These are phyloP conservation scores for Gadopsis bispinosus DNA, from an alignment of 2,797 vertebrate genomes.

Conservation along the genomic window DNA sequence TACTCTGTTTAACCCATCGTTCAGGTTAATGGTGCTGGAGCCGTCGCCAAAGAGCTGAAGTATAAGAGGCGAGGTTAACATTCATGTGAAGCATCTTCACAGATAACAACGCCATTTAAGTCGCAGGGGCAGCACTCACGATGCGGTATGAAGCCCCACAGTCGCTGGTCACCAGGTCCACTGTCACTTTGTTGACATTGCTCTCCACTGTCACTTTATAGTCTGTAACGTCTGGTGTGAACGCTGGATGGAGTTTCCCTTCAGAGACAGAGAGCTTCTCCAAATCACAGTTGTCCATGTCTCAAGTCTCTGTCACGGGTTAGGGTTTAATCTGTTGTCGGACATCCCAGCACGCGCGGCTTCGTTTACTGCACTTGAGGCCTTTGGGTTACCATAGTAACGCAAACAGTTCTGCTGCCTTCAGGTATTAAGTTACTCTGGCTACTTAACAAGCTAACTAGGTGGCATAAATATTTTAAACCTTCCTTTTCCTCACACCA, in stretches of 20 bases:
- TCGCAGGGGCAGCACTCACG: constrained; percentile 60
- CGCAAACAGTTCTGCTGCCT: neutral
- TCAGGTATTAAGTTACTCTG: neutral
- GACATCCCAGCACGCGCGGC: neutral
- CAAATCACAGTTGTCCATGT: constrained; percentile 84
- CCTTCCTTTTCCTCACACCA: neutral
- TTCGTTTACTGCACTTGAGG: constrained; percentile 21
- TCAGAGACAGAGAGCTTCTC: constrained; percentile 70
- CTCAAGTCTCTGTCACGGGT: neutral
- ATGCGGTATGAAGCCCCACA: constrained; percentile 74
- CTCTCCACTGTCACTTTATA: constrained; percentile 76
- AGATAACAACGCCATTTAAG: neutral
- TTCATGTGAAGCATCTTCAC: neutral
- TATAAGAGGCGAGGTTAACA: neutral
- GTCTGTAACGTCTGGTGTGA: constrained; percentile 63
- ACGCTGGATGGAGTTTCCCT: constrained; percentile 69
- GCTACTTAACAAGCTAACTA: neutral
- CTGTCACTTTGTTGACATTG: constrained; percentile 50
- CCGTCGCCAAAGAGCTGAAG: constrained; percentile 73
- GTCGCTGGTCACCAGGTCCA: constrained; percentile 73
- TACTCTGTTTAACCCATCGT: constrained; percentile 72
- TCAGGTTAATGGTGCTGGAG: constrained; percentile 68
- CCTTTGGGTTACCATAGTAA: constrained; percentile 51
- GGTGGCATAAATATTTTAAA: neutral
- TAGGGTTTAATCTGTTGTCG: neutral